Base-by-base conservation (phyloP, 2,888 invertebrate species). In the Tenthredo distinguenda region DNA sequence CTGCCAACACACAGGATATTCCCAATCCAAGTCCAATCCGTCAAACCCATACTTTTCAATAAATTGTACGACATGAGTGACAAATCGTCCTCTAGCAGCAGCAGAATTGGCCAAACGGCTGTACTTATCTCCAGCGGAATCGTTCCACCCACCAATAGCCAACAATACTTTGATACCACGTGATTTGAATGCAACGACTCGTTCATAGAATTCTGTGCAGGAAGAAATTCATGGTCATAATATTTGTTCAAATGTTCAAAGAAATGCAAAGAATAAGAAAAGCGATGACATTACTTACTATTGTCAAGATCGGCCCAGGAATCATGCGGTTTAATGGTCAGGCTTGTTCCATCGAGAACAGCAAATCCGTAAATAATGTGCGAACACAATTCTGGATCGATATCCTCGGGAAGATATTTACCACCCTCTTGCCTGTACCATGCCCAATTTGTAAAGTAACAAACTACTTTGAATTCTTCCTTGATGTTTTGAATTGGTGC, bases 91-190 rank as follows among this genome's bases (percentile, higher is more conserved):
- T 85, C 98, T 95, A 0, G 97, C 96, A 0, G 95, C 94, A 0
- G 96, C 95, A 90, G 95, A 97, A 92, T 97, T 96, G 0, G 97
- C 98, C 50, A 98, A 94, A 71, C 96, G 95, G 0, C 98, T 97
- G 93, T 98, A 98, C 91, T 98, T 98, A 92, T 97, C 97, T 4
- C 98, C 98, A 0, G 97, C 97, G 0, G 98, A 98, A 93, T 99
- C 98, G 91, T 98, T 98, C 99, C 99, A 99, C 0, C 99, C 99
- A 7, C 99, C 99, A 86, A 99, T 96, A 0, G 98, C 98, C 2
- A 99, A 94, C 0, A 98, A 94, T 0, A 98, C 97, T 93, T 97
- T 98, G 18, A 97, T 95, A 0, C 97, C 97, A 88, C 96, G 96
- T 0, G 95, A 94, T 89, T 96, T 97, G 43, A 96, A 94, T 0